Evolutionary conservation across 2,888 invertebrate genomes (phyloP).

Genomic region (Cryptophagus acutangulus): DNA sequence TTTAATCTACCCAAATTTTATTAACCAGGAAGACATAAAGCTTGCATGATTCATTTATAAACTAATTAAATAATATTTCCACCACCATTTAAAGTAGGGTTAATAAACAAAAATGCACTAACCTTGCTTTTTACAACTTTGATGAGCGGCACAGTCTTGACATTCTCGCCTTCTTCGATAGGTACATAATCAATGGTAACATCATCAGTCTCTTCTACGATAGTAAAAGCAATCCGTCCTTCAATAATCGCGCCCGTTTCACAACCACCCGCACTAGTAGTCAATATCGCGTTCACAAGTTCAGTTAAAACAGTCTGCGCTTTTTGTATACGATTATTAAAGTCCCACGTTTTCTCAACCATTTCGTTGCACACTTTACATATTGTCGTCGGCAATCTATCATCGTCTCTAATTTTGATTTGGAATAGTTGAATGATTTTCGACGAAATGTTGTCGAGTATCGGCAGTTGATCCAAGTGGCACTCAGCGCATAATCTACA

Average conservation of each 20-base stretch:
- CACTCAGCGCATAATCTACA: slow-evolving; percentile 47
- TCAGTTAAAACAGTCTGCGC: slow-evolving; percentile 41
- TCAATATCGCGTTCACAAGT: slow-evolving; percentile 17
- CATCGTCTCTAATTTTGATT: slow-evolving; percentile 39
- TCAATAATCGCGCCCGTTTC: too few relatives aligned
- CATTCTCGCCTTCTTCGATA: neutral
- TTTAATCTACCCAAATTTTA: too few relatives aligned
- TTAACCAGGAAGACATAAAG: too few relatives aligned
- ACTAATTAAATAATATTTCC: too few relatives aligned
- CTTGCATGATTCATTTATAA: too few relatives aligned
- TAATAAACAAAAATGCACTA: too few relatives aligned
- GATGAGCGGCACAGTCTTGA: neutral
- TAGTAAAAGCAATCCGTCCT: too few relatives aligned
- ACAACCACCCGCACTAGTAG: neutral
- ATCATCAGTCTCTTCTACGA: neutral
- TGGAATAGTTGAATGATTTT: slow-evolving; percentile 44
- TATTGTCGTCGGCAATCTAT: slow-evolving; percentile 40
- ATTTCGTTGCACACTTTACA: slow-evolving; percentile 43
- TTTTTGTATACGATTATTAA: slow-evolving; percentile 43
- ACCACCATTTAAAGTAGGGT: too few relatives aligned
- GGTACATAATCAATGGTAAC: too few relatives aligned
- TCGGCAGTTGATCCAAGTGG: slow-evolving; percentile 34
- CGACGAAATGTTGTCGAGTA: slow-evolving; percentile 36
- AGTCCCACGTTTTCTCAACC: slow-evolving; percentile 44
- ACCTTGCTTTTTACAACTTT: neutral